Conservation (phyloP, 2,113 vertebrate genomes). For the Indicator maculatus region DNA sequence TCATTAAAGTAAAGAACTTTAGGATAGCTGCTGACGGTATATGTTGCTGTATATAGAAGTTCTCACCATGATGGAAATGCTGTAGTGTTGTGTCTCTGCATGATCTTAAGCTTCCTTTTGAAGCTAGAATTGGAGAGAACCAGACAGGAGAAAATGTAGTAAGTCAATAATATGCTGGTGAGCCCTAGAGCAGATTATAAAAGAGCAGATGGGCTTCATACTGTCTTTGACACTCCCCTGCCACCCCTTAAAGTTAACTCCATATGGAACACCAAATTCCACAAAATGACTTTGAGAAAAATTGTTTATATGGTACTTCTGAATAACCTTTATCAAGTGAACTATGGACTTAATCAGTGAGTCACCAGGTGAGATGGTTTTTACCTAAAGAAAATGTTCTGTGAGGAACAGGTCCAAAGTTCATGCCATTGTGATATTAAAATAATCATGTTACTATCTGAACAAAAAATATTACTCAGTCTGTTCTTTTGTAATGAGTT, state of each 20-base stretch:
- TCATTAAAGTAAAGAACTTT: neutral
- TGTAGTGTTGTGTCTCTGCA: accelerated
- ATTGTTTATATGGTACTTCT: neutral
- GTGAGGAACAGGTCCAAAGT: neutral
- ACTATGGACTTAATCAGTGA: neutral
- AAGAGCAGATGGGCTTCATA: neutral
- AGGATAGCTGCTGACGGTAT: accelerated
- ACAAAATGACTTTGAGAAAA: neutral
- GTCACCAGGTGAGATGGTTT: neutral
- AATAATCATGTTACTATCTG: neutral
- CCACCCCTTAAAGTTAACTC: neutral
- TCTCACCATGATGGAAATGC: neutral
- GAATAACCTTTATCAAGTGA: neutral
- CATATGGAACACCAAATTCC: neutral
- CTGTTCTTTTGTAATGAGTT: neutral
- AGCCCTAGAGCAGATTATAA: neutral
- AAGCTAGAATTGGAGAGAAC: neutral
- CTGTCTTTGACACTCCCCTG: neutral
- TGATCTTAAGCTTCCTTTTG: neutral
- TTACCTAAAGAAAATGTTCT: neutral
- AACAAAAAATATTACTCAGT: neutral
- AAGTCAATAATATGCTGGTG: neutral
- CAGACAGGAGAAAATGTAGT: neutral
- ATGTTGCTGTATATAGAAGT: neutral
- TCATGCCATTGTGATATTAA: neutral